Percentiles rank a stretch among this genome's conserved stretches.
These are phyloP conservation scores for Halictus rubicundus DNA, from an alignment of 1,140 invertebrate species.

Conservation along the genomic window DNA sequence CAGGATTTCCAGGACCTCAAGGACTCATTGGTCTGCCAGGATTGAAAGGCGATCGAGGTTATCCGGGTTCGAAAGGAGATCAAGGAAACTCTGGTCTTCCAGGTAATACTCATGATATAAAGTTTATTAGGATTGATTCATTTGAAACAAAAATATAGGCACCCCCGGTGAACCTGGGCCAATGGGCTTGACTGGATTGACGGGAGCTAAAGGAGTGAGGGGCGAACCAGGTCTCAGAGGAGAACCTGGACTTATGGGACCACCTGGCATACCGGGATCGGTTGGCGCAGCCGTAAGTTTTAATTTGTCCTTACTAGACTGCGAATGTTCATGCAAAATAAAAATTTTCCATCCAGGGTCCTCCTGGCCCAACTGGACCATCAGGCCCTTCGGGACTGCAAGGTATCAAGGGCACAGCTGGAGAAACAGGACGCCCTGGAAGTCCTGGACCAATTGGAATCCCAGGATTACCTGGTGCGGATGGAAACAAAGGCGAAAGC, in stretches of 20 bases:
- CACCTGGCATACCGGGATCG: slow-evolving; percentile 63
- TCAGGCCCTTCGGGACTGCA: slow-evolving; percentile 84
- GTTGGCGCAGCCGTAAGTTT: slow-evolving; percentile 58
- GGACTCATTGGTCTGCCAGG: slow-evolving; percentile 86
- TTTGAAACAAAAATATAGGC: slow-evolving; percentile 68
- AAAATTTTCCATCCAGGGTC: slow-evolving; percentile 80
- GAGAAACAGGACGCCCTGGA: slow-evolving; percentile 87
- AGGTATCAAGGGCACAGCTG: slow-evolving; percentile 87
- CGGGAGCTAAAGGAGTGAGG: slow-evolving; percentile 87
- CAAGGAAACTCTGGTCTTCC: slow-evolving; percentile 86
- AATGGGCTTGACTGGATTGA: slow-evolving; percentile 83
- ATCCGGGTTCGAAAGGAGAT: slow-evolving; percentile 85
- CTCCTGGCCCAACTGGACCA: slow-evolving; percentile 82
- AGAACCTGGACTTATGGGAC: slow-evolving; percentile 85
- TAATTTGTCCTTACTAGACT: background rate
- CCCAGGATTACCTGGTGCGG: slow-evolving; percentile 84
- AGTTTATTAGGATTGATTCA: too few relatives aligned
- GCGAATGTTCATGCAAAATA: too few relatives aligned
- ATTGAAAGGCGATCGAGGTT: slow-evolving; percentile 87
- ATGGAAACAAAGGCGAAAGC: slow-evolving; percentile 86
- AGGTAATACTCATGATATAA: slow-evolving; percentile 73
- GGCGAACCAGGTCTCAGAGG: slow-evolving; percentile 89
- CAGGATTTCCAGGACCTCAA: slow-evolving; percentile 85
- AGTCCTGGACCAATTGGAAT: slow-evolving; percentile 85
- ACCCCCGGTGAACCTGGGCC: slow-evolving; percentile 83